Evolutionary conservation across 2,113 vertebrate genomes (phyloP).

Genomic region (Pimephales promelas): DNA sequence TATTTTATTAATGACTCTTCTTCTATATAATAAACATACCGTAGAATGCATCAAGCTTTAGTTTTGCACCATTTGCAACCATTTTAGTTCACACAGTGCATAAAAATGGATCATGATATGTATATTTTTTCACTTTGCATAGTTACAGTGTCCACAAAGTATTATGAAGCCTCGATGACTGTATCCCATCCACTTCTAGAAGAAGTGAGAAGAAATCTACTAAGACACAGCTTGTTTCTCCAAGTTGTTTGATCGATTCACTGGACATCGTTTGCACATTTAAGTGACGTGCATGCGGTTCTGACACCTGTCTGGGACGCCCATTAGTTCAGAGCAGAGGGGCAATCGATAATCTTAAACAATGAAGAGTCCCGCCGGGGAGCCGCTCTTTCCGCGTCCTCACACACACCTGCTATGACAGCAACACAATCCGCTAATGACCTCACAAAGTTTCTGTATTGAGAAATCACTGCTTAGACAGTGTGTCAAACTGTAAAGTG

Average conservation of each 20-base stretch:
- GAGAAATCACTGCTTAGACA: neutral
- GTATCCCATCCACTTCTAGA: too few species aligned
- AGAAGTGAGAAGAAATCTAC: neutral
- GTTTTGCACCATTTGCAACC: neutral
- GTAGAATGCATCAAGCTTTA: neutral
- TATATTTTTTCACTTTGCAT: neutral
- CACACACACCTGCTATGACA: conserved; percentile 49
- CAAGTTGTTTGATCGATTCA: neutral
- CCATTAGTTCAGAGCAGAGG: conserved; percentile 42
- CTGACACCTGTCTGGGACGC: conserved; percentile 12
- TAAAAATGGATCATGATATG: neutral
- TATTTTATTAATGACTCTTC: conserved; percentile 19
- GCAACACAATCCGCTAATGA: conserved; percentile 39
- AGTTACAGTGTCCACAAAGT: neutral
- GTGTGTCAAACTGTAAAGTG: neutral
- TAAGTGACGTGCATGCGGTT: neutral
- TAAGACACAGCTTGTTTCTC: conserved; percentile 1
- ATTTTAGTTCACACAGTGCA: conserved; percentile 2
- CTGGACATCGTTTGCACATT: neutral
- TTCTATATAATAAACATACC: conserved; percentile 15
- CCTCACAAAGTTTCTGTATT: conserved; percentile 27
- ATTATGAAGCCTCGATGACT: too few species aligned
- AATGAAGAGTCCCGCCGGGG: conserved; percentile 42
- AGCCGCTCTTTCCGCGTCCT: conserved; percentile 25
- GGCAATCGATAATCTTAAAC: conserved; percentile 52